Evolutionary conservation across 2,888 invertebrate species (phyloP).

Genomic region (Scaptomyza polygonia): DNA sequence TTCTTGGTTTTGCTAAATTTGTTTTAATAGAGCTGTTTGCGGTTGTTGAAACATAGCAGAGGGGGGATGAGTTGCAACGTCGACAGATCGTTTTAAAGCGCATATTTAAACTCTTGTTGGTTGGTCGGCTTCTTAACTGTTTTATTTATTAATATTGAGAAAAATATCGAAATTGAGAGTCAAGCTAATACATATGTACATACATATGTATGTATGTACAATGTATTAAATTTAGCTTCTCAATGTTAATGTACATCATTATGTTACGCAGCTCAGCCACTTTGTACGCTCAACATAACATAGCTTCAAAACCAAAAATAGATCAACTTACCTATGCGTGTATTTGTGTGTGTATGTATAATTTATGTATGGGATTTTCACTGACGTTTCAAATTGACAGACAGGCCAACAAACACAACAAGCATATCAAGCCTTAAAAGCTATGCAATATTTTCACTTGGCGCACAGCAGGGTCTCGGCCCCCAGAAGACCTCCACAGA

Average conservation of each 20-base stretch:
- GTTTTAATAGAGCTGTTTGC: conserved; percentile 65
- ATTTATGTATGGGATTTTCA: conserved; percentile 24
- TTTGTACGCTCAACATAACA: conserved; percentile 8
- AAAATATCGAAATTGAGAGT: background rate
- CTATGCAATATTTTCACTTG: conserved; percentile 52
- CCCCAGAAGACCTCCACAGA: conserved; percentile 44
- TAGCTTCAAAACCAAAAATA: conserved; percentile 36
- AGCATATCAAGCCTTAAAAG: conserved; percentile 41
- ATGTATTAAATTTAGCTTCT: no score
- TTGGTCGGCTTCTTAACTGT: conserved; percentile 10
- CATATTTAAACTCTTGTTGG: background rate
- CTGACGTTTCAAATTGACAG: conserved; percentile 38
- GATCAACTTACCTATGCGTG: conserved; percentile 15
- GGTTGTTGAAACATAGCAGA: background rate
- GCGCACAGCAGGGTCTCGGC: conserved; percentile 43
- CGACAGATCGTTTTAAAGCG: conserved; percentile 12
- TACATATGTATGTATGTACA: no score
- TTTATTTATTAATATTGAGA: conserved; percentile 1
- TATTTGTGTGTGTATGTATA: conserved; percentile 3
- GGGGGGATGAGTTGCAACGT: conserved; percentile 12
- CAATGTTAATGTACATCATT: conserved; percentile 27
- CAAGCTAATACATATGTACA: no score
- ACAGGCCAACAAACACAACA: conserved; percentile 7
- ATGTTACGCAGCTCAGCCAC: conserved; percentile 10
- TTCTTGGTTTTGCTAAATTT: conserved; percentile 48